phyloP scores from a whole-genome alignment of 2,113 vertebrate species.

The Gymnogyps californianus region DNA sequence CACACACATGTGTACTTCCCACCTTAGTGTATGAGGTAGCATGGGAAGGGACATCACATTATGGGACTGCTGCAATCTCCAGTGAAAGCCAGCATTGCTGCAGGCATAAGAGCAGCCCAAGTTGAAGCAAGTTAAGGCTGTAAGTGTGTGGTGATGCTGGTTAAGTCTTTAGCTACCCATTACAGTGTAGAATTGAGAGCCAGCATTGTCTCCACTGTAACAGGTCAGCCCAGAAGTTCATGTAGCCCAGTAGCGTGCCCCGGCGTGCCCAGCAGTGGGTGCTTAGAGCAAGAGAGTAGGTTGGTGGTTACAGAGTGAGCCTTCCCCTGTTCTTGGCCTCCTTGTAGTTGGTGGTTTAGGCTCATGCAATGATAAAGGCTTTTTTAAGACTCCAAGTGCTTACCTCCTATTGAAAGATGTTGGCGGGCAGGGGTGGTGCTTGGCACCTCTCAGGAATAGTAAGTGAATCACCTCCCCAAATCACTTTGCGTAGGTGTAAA shows the following conservation, averaged over 20 bases:
- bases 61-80: background rate
- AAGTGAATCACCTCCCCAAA: background rate
- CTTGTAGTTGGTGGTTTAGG: background rate
- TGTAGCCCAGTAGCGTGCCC: background rate
- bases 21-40: background rate
- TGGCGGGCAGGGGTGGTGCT: background rate
- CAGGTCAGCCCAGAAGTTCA: background rate
- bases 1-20: background rate
- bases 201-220: background rate
- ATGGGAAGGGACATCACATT: background rate
- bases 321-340: background rate
- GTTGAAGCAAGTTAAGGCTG: background rate
- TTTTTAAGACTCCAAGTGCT: background rate
- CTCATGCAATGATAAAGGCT: background rate
- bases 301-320: background rate
- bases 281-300: background rate
- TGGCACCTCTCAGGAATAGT: background rate
- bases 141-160: background rate
- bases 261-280: background rate
- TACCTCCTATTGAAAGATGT: background rate
- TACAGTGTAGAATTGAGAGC: fast-evolving
- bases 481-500: background rate
- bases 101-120: background rate
- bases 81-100: background rate
- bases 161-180: background rate